These are phyloP conservation scores for Pogoniulus pusillus DNA, from an alignment of 2,797 vertebrate species.

Conservation along the genomic window DNA sequence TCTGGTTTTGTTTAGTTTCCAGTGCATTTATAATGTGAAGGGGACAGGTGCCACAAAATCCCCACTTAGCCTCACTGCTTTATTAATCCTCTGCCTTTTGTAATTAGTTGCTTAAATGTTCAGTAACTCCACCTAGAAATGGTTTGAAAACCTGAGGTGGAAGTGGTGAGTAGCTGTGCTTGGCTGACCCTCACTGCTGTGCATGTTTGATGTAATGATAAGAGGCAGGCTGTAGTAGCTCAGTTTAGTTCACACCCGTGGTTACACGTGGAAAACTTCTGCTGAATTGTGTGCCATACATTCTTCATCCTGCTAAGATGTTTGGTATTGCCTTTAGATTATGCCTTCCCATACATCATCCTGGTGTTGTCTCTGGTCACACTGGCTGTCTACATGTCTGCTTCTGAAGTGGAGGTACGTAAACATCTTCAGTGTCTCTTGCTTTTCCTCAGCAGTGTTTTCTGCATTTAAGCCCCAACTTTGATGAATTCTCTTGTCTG, in stretches of 20 bases:
- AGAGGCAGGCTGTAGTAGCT: background rate
- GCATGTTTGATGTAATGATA: accelerated
- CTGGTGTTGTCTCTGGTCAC: slow-evolving; percentile 94
- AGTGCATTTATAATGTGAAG: background rate
- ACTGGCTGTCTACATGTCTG: slow-evolving; percentile 96
- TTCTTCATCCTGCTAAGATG: background rate
- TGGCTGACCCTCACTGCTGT: background rate
- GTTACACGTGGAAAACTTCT: background rate
- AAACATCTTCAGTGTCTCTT: background rate
- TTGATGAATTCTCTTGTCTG: background rate
- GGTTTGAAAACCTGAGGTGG: background rate
- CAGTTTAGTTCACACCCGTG: background rate
- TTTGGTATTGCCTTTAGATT: slow-evolving; percentile 82
- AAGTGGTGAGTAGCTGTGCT: background rate
- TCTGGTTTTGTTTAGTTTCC: background rate
- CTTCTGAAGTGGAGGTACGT: slow-evolving; percentile 96
- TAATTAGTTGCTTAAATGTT: background rate
- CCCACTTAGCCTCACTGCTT: background rate
- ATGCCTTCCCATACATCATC: slow-evolving; percentile 96
- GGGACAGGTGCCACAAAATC: background rate
- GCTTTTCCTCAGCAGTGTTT: background rate
- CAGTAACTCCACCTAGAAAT: background rate
- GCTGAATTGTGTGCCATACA: accelerated
- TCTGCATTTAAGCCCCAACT: background rate
- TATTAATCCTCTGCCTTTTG: background rate